Percentiles rank a stretch among this genome's conserved stretches.
Conservation (phyloP, 2,797 vertebrate species). For the Karalla daura region DNA sequence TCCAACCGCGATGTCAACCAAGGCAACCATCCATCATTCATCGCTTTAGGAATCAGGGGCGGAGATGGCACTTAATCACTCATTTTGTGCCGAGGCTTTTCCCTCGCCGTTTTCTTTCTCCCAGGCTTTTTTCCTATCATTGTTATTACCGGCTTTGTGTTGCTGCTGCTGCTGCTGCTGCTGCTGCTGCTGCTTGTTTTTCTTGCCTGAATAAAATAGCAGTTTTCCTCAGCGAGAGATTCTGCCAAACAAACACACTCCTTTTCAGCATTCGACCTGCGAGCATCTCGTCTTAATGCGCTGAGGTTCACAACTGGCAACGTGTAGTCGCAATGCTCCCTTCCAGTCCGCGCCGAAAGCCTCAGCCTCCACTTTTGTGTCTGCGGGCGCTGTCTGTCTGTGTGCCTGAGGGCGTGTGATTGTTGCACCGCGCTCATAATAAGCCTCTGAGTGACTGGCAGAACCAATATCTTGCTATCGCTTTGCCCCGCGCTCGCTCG, state of each 20-base stretch:
- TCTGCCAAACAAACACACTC: slow-evolving; percentile 40
- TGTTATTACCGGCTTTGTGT: slow-evolving; percentile 23
- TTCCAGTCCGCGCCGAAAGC: slow-evolving; percentile 41
- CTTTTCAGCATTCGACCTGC: background rate
- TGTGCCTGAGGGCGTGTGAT: slow-evolving; percentile 70
- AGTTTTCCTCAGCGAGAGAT: slow-evolving; percentile 17
- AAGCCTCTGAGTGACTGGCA: slow-evolving; percentile 78
- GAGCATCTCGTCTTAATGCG: slow-evolving; percentile 9
- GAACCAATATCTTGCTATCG: slow-evolving; percentile 77
- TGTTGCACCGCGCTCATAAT: slow-evolving; percentile 75
- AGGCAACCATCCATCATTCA: slow-evolving; percentile 69
- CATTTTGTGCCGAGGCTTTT: slow-evolving; percentile 36
- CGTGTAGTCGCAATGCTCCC: slow-evolving; percentile 13
- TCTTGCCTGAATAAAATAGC: background rate
- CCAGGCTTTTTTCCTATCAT: slow-evolving; percentile 23
- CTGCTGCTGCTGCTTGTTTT: slow-evolving; percentile 31
- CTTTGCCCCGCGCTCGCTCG: slow-evolving; percentile 65
- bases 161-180: background rate
- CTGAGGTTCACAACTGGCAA: slow-evolving; percentile 18
- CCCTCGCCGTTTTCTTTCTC: background rate
- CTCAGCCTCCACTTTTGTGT: slow-evolving; percentile 53
- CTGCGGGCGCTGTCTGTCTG: slow-evolving; percentile 56
- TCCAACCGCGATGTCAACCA: slow-evolving; percentile 58
- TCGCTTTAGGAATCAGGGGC: slow-evolving; percentile 58
- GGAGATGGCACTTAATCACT: slow-evolving; percentile 66